These are phyloP conservation scores for Naja naja DNA, from an alignment of 2,113 vertebrate species.

Conservation along the genomic window DNA sequence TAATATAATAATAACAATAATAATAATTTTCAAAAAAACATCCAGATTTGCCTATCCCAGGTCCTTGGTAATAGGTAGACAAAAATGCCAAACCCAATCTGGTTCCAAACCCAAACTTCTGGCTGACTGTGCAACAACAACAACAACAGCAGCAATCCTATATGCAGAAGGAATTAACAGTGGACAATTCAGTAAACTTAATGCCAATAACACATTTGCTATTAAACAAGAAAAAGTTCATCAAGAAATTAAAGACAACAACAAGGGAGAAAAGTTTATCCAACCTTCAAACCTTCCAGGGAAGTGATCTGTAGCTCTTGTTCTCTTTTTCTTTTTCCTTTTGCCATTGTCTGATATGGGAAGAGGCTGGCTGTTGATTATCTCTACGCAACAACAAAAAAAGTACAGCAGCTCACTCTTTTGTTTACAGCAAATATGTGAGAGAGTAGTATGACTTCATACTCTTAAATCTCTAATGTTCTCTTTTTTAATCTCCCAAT, in stretches of 20 bases:
- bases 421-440: not conserved
- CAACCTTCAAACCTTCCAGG: conserved; percentile 89
- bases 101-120: too few relatives aligned
- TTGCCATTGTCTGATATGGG: conserved; percentile 79
- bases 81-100: too few relatives aligned
- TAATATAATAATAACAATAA: too few relatives aligned
- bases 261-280: conserved; percentile 32
- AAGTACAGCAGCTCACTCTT: conserved; percentile 9
- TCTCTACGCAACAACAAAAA: conserved; percentile 71
- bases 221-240: conserved; percentile 17
- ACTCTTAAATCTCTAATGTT: not conserved
- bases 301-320: conserved; percentile 78
- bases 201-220: not conserved
- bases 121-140: not conserved
- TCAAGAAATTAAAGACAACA: conserved; percentile 18
- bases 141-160: not conserved
- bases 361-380: conserved; percentile 85
- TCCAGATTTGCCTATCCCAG: too few relatives aligned
- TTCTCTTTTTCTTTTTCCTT: conserved; percentile 89
- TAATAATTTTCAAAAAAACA: too few relatives aligned
- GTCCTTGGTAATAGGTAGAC: too few relatives aligned
- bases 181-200: conserved; percentile 22
- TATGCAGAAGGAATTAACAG: conserved; percentile 33
- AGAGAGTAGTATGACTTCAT: not conserved
- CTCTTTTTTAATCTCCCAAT: too few relatives aligned